phyloP scores from a whole-genome alignment of 2,797 vertebrate genomes.

The Lates japonicus region DNA sequence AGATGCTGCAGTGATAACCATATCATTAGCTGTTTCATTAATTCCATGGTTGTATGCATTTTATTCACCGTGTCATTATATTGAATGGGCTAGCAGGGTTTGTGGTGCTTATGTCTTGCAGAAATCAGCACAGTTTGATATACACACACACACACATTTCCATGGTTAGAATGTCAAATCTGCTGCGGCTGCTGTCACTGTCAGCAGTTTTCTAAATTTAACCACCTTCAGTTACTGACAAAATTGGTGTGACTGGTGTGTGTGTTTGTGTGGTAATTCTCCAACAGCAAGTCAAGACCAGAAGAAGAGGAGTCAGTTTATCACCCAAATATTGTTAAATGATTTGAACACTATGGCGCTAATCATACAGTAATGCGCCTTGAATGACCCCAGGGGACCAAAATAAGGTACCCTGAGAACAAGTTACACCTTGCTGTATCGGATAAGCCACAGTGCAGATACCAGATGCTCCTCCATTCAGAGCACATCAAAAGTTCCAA shows the following conservation, averaged over 20 bases:
- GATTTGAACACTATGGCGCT: not conserved
- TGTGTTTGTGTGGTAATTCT: not conserved
- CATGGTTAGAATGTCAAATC: not conserved
- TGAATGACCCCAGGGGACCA: not conserved
- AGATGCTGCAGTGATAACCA: slow-evolving; percentile 64
- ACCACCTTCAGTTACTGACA: not conserved
- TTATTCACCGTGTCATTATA: not conserved
- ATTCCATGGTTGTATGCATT: slow-evolving; percentile 15
- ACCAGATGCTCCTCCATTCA: not conserved
- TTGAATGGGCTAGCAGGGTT: not conserved
- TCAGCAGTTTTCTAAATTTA: not conserved
- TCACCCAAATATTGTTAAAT: not conserved
- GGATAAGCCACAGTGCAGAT: not conserved
- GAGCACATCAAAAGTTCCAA: not conserved
- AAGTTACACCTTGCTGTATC: not conserved
- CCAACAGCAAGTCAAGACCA: too few species aligned
- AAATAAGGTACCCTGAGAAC: not conserved
- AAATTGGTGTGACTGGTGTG: not conserved
- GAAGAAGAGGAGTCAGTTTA: not conserved
- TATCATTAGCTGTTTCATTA: slow-evolving; percentile 53
- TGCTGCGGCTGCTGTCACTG: not conserved
- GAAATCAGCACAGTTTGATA: not conserved
- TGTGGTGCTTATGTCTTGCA: not conserved
- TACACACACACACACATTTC: not conserved
- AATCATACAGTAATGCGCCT: not conserved